Evolutionary conservation across 2,797 vertebrate species (phyloP), one percentile per base, ranked within the genome.

Genomic region (Cephalopachus bancanus): DNA sequence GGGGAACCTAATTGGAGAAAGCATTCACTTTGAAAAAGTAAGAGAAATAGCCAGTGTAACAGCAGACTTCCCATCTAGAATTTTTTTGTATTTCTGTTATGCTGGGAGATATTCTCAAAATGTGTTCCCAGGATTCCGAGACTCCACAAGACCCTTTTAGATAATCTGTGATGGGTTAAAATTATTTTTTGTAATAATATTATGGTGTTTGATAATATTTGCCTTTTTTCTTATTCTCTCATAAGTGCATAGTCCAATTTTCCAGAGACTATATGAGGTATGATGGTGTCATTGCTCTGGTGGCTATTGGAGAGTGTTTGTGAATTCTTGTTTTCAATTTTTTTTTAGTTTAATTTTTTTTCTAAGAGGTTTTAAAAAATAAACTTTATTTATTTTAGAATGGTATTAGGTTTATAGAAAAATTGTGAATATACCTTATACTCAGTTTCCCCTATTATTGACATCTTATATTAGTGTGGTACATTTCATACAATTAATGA

Each of bases 371-470:
- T 89, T 59, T 24, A 5, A 19, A 10, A 90, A 85, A 83, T 76
- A 83, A 96, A 65, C 26, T 95, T 84, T 69, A 57, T 83, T 96
- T 78, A 57, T 83, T 96, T 78, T 81, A 89, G 71, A 87, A 65
- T 28, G 83, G 75, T 49, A 79, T 76, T 83, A 76, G 85, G 24
- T 62, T 64, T 89, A 71, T 28, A 71, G 69, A 91, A 86, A 90
- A 76, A 22, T 16, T 59, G 11, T 86, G 49, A 78, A 26, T 72
- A 53, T 72, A 53, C 57, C 64, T 89, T 88, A 15, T 79, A 26
- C 16, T 4, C 37, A 87, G 22, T 49, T 74, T 93, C 53, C 44
- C 7, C 26, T 69, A 3, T 83, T 80, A 79, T 28, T 62, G 67
- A 11, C 15, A 22, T 49, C 20, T 16, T 81, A 67, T 14, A 33